Base-by-base conservation (phyloP, 2,888 invertebrate genomes). In the Scelioninae gen. 1 region DNA sequence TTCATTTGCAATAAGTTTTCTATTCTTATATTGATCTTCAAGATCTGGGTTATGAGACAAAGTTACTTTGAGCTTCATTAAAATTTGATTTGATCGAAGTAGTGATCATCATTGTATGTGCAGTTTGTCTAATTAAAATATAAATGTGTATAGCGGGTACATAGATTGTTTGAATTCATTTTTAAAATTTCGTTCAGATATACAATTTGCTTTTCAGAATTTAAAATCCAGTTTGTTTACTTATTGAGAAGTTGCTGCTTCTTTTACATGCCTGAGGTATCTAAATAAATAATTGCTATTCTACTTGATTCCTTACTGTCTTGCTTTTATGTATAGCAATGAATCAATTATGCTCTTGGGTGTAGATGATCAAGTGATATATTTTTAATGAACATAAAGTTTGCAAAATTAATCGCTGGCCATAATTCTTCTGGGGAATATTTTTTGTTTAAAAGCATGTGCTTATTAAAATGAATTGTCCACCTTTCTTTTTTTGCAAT, bases 341-440 rank as follows among this genome's bases (percentile, higher is more conserved):
- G 51, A 60, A 60, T 71, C 51, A 60, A 60, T 71, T 15, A 60
- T 51, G 40, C 31, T 40, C 71, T 71, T 71, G 60, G 29, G 13
- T 68, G 13, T 68, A 68, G 49, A 45, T 49, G 62, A 45, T 62
- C n/a, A 45, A 45, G 31, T 45, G 45, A 32, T 43, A 9, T 47
- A 47, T 15, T 10, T 11, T 31, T 11, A 23, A 23, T 23, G 23
- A 23, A 23, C 4, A 23, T 23, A 23, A 23, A 23, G 1, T 23
- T 23, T 23, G 23, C 4, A 23, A 23, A 23, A 23, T 23, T 23
- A 23, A 23, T 4, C 4, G 23, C 23, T 23, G 1, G 23, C 1
- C 1, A 23, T 23, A 23, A 23, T 23, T 23, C 1, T n/a, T n/a
- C n/a, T n/a, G n/a, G n/a, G n/a, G n/a, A n/a, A n/a, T n/a, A n/a